Evolutionary conservation across 2,888 invertebrate genomes (phyloP).

Genomic region (Drosophila setosimentum): DNA sequence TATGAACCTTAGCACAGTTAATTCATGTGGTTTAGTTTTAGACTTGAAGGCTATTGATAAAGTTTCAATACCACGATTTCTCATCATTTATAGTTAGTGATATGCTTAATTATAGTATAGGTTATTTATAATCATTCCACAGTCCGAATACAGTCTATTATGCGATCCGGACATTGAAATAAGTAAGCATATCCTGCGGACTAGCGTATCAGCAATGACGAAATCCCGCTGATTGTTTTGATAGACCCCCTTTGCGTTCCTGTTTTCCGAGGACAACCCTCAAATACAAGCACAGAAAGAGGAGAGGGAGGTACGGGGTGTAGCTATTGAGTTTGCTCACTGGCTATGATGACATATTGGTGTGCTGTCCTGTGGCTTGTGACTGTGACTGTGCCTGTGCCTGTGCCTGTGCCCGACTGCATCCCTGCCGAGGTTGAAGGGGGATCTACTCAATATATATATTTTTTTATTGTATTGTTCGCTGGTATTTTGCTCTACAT

Average conservation of each 20-base stretch:
- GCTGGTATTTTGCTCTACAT: constrained; percentile 73
- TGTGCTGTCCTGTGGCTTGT: constrained; percentile 50
- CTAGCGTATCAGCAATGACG: constrained; percentile 48
- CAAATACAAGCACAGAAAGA: not conserved
- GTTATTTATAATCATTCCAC: not conserved
- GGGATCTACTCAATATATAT: constrained; percentile 17
- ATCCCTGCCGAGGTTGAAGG: constrained; percentile 21
- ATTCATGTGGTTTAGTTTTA: not conserved
- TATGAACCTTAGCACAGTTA: not conserved
- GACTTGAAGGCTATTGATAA: too few relatives aligned
- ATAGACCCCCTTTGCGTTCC: constrained; percentile 12
- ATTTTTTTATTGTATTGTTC: constrained; percentile 36
- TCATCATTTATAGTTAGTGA: not conserved
- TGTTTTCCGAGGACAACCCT: constrained; percentile 39
- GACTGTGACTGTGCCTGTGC: constrained; percentile 1
- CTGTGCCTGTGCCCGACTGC: constrained; percentile 28
- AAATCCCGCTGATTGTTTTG: constrained; percentile 73
- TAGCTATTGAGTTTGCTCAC: constrained; percentile 35
- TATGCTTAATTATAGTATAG: not conserved
- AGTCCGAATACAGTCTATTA: not conserved
- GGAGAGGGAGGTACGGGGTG: not conserved
- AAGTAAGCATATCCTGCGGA: constrained; percentile 41
- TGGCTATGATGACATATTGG: constrained; percentile 80
- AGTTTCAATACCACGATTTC: too few relatives aligned
- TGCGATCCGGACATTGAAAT: constrained; percentile 24